Base-by-base conservation (phyloP, 1,140 invertebrate genomes). In the Eumeta japonica region DNA sequence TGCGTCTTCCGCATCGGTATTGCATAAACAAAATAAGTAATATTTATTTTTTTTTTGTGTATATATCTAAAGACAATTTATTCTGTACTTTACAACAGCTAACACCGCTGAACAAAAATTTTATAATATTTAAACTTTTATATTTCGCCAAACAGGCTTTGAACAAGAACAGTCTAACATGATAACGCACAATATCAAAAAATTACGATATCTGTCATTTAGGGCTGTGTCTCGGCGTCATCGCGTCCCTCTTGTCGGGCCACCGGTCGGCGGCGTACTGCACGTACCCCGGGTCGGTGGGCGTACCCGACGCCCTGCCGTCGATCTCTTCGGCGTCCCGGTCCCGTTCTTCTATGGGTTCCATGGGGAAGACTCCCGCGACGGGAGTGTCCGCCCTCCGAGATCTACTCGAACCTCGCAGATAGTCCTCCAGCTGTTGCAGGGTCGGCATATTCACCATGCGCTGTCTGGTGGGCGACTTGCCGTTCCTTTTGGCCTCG, bases 251-350 rank as follows among this genome's bases (percentile, higher is more conserved):
- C 14, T 62, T 70, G 16, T 81, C 76, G 2, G 81, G 81, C 83
- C 84, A 86, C 40, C 80, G 79, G 43, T 78, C 80, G 2, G 81
- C 83, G 9, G 83, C 81, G 44, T 85, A 84, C 55, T 83, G 80
- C 0, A 86, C 84, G 42, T 80, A 86, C 24, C 84, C 84, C 0
- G 83, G 83, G 52, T 86, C 83, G 0, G 76, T 81, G 1, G 83
- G 82, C 10, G 81, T 81, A 0, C 80, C 82, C 3, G 58, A 82
- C 36, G 75, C 71, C 41, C 70, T 45, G 0, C 62, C 68, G 4
- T 67, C 54, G 20, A 40, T 38, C 3, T 71, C 65, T 1, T 41
- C 38, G 0, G 41, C 53, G 30, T 62, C 54, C 14, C 40, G 34
- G 10, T 59, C 67, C 33, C 64, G 73, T 65, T 65, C 74, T 51